Conservation (phyloP, 2,888 invertebrate species). For the Cataglyphis cursor region DNA sequence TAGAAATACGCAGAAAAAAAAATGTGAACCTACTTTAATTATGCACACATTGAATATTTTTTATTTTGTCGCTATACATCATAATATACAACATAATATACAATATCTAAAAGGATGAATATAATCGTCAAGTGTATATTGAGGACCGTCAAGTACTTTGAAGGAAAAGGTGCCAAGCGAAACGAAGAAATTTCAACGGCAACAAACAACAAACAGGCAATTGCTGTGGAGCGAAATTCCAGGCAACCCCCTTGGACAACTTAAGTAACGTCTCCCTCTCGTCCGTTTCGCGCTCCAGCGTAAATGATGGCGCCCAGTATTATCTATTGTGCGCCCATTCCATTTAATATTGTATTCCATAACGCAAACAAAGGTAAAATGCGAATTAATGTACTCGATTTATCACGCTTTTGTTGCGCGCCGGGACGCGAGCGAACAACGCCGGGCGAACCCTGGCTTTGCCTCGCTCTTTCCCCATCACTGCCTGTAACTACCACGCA, state of each 20-base stretch:
- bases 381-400: constrained; percentile 86
- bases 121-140: neutral
- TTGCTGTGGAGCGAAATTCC: constrained; percentile 57
- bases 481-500: constrained; percentile 47
- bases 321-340: constrained; percentile 86
- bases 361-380: constrained; percentile 87
- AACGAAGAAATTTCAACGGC: constrained; percentile 57
- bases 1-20: neutral
- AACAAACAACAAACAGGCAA: constrained; percentile 65
- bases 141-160: neutral
- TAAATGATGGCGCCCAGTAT: constrained; percentile 85
- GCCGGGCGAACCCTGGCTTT: constrained; percentile 60
- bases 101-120: neutral
- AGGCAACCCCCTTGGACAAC: constrained; percentile 66
- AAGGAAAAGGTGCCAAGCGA: neutral
- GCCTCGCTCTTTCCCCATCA: constrained; percentile 59
- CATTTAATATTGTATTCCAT: constrained; percentile 87
- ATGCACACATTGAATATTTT: neutral
- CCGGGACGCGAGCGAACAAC: constrained; percentile 78
- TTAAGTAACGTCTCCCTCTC: constrained; percentile 75
- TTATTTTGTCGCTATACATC: neutral
- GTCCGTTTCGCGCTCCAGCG: constrained; percentile 67
- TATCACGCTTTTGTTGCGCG: constrained; percentile 86
- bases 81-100: neutral
- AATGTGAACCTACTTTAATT: neutral